These are phyloP conservation scores for Euwallacea similis DNA, from an alignment of 1,140 invertebrate species.

Conservation along the genomic window DNA sequence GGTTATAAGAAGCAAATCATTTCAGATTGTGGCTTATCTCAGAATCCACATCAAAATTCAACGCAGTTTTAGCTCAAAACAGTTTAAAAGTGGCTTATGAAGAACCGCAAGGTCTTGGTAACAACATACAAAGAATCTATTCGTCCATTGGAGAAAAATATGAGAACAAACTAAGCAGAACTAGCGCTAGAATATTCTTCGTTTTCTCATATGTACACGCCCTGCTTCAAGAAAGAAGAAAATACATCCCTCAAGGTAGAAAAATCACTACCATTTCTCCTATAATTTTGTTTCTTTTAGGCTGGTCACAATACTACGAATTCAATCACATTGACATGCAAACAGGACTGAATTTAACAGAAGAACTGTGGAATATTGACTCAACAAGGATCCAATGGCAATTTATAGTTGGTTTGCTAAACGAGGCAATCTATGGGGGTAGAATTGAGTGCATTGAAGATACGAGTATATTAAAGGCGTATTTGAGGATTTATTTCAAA, in stretches of 20 bases:
- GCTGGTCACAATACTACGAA: constrained; percentile 89
- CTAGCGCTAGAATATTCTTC: constrained; percentile 62
- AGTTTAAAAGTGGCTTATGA: constrained; percentile 83
- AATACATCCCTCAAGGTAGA: constrained; percentile 73
- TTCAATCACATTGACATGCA: constrained; percentile 84
- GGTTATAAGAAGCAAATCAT: neutral
- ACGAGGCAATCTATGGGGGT: constrained; percentile 86
- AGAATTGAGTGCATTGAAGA: constrained; percentile 83
- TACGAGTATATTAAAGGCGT: constrained; percentile 70
- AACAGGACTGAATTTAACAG: constrained; percentile 73
- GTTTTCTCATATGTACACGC: constrained; percentile 82
- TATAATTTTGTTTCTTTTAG: constrained; percentile 48
- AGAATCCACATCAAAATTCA: constrained; percentile 70
- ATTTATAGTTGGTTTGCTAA: constrained; percentile 77
- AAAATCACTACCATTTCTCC: neutral
- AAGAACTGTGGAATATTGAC: constrained; percentile 59
- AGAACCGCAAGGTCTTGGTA: constrained; percentile 66
- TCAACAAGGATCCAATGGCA: constrained; percentile 66
- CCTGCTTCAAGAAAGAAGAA: constrained; percentile 83
- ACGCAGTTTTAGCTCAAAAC: constrained; percentile 55
- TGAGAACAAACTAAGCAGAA: constrained; percentile 46
- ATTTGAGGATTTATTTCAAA: constrained; percentile 75
- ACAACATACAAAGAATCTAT: constrained; percentile 59
- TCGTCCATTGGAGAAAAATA: constrained; percentile 50
- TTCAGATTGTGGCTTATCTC: constrained; percentile 78